Base-by-base conservation (phyloP, 2,113 vertebrate species). In the Pomatorhinus ruficollis region DNA sequence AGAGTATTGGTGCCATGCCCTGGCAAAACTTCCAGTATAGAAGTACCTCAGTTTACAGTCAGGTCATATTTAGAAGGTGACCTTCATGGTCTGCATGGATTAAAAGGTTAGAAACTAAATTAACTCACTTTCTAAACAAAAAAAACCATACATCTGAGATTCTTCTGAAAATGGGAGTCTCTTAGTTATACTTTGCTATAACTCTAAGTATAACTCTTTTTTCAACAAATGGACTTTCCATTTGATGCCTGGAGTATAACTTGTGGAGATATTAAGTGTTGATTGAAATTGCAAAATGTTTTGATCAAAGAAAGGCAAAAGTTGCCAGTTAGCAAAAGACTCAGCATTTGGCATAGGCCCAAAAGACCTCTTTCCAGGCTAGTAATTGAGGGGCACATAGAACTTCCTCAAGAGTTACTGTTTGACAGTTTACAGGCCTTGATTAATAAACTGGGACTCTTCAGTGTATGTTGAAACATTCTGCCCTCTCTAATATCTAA, bases 1-100 rank as follows among this genome's bases (percentile, higher is more conserved):
- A 69, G 13, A 20, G 7, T 60, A 33, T 33, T 2, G 0, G 10
- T 64, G 21, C 12, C 40, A 47, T 2, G 10, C 12, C 5, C 12
- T 69, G 49, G 24, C 6, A 85, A 70, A 57, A 31, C 15, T 90
- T 6, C 22, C 27, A 44, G 10, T n/a, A 21, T 20, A 39, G 33
- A 54, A 35, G 3, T 68, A 27, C 11, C 31, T 72, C 54, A 56
- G 18, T 81, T 87, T 50, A 44, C 14, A 56, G 15, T 42, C 15
- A 10, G 30, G 14, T 74, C 33, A 4, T 72, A 60, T 77, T 64
- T 68, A 22, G 27, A 76, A 63, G n/a, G 47, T 50, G 13, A 49
- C 35, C 40, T 56, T 82, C 5, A 5, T 56, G 30, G 11, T 60
- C 61, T 74, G 12, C 8, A 30, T 53, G 24, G 47, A 65, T 84